These are phyloP conservation scores for Petrophora chlorosata DNA, from an alignment of 2,888 invertebrate genomes.

Conservation along the genomic window DNA sequence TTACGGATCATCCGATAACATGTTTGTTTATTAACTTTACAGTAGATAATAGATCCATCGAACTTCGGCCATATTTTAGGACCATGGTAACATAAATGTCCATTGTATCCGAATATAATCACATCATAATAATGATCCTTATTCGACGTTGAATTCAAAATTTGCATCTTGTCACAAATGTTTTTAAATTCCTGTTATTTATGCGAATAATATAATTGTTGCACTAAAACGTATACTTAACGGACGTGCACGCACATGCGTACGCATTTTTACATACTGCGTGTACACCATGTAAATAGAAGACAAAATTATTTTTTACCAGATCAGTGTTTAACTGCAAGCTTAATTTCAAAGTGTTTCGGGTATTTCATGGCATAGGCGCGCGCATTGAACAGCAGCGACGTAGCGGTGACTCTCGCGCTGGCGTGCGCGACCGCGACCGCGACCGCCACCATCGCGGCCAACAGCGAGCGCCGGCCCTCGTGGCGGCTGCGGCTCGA, in stretches of 20 bases:
- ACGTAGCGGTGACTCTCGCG: constrained; percentile 69
- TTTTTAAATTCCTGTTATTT: no score
- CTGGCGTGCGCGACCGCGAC: constrained; percentile 72
- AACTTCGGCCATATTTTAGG: neutral
- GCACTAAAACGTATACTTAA: neutral
- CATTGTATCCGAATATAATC: neutral
- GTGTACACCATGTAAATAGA: neutral
- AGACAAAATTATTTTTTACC: neutral
- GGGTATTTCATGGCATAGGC: constrained; percentile 47
- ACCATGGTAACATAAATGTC: neutral
- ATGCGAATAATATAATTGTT: no score
- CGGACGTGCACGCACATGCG: neutral
- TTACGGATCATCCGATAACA: constrained; percentile 34
- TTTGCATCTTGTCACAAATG: neutral
- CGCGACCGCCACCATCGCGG: constrained; percentile 78
- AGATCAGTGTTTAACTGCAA: neutral
- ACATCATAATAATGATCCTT: neutral
- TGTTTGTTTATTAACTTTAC: constrained; percentile 26
- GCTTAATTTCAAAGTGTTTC: constrained; percentile 8
- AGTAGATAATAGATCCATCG: constrained; percentile 8
- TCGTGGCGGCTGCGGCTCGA: constrained; percentile 96
- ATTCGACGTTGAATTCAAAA: neutral
- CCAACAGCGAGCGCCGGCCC: constrained; percentile 90
- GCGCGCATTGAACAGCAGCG: constrained; percentile 57
- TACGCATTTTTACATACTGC: neutral